Evolutionary conservation across 2,888 invertebrate genomes (phyloP).

Genomic region (Rambutsinella grinnellia): DNA sequence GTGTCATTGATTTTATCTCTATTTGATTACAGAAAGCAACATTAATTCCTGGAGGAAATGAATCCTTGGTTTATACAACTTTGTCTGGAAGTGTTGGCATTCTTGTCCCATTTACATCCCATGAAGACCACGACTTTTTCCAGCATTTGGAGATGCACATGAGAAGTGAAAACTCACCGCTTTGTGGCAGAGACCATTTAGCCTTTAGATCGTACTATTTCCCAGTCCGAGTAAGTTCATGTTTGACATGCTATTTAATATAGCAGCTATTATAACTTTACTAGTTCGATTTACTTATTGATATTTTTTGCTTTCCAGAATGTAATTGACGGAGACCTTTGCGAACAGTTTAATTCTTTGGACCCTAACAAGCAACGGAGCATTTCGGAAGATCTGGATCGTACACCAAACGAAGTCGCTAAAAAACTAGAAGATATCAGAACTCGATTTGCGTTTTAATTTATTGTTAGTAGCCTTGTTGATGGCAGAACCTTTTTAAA

Average conservation of each 20-base stretch:
- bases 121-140: conserved; percentile 99
- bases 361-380: conserved; percentile 94
- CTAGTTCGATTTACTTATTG: background rate
- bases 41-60: conserved; percentile 96
- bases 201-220: conserved; percentile 98
- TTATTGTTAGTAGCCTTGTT: too few species aligned
- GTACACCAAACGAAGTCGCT: conserved; percentile 96
- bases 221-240: conserved; percentile 85
- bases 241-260: conserved; percentile 4
- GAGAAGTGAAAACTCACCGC: conserved; percentile 95
- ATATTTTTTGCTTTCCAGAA: conserved; percentile 76
- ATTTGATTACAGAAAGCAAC: conserved; percentile 79
- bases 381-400: conserved; percentile 93
- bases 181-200: conserved; percentile 97
- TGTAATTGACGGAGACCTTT: conserved; percentile 98
- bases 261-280: background rate
- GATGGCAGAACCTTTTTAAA: too few species aligned
- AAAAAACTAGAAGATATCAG: conserved; percentile 99
- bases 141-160: conserved; percentile 99
- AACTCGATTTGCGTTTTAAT: conserved; percentile 98
- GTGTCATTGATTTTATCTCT: background rate
- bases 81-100: conserved; percentile 94
- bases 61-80: conserved; percentile 96
- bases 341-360: conserved; percentile 98
- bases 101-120: conserved; percentile 92